phyloP scores from a whole-genome alignment of 2,888 invertebrate genomes.

The Lasioglossum zephyrum region DNA sequence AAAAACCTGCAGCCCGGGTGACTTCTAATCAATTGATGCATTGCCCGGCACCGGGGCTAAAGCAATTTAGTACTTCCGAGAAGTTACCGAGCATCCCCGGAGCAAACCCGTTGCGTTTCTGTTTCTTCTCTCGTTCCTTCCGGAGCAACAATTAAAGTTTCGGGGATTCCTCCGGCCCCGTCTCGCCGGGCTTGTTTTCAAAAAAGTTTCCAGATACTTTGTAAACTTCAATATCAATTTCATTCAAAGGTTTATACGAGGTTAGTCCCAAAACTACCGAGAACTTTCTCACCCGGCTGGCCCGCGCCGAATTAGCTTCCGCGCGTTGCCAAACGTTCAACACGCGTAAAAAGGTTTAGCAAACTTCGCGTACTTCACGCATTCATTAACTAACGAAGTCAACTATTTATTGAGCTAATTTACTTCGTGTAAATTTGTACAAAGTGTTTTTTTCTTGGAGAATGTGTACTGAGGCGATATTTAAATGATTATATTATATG shows the following conservation, averaged over 20 bases:
- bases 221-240: constrained; percentile 27
- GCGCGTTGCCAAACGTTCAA: not conserved
- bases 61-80: constrained; percentile 57
- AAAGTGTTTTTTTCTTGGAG: not conserved
- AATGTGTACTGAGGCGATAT: too few species aligned
- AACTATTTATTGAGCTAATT: not conserved
- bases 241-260: constrained; percentile 13
- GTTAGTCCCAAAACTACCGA: not conserved
- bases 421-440: not conserved
- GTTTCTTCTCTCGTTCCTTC: constrained; percentile 38
- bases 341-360: not conserved
- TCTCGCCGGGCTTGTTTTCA: constrained; percentile 23
- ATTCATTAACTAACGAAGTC: not conserved
- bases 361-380: not conserved
- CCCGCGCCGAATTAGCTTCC: not conserved
- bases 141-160: constrained; percentile 59
- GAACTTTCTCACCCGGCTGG: not conserved
- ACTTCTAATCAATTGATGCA: constrained; percentile 69
- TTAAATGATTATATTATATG: too few species aligned
- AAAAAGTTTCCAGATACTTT: constrained; percentile 29
- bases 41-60: constrained; percentile 50
- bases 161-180: constrained; percentile 23
- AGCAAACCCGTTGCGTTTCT: constrained; percentile 23
- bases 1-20: constrained; percentile 42
- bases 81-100: constrained; percentile 39